phyloP scores from a whole-genome alignment of 2,113 vertebrate genomes.

The Passer domesticus region DNA sequence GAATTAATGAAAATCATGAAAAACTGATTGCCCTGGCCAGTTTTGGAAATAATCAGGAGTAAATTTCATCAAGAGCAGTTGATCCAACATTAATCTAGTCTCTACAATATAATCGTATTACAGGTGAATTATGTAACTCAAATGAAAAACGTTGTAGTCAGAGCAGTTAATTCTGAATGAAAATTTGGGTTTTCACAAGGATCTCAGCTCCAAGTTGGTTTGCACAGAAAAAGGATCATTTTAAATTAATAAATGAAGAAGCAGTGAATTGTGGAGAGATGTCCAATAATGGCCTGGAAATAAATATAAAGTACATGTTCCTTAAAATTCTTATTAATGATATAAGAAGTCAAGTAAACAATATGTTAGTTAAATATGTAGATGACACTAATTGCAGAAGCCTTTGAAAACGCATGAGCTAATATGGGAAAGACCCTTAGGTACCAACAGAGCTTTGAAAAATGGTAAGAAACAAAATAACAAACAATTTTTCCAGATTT shows the following conservation, averaged over 20 bases:
- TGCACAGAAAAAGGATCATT: neutral
- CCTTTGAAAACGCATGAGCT: neutral
- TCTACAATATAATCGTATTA: neutral
- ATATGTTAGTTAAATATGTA: neutral
- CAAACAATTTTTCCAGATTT: neutral
- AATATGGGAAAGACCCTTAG: neutral
- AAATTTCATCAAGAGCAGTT: neutral
- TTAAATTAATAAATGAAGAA: neutral
- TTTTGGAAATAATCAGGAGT: neutral
- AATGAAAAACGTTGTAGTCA: neutral
- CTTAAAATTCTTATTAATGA: neutral
- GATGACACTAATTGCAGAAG: neutral
- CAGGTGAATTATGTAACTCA: neutral
- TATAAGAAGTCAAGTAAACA: neutral
- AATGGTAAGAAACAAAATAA: neutral
- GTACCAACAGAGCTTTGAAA: neutral
- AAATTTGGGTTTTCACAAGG: neutral
- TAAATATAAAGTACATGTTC: neutral
- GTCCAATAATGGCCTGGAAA: neutral
- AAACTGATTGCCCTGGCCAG: neutral
- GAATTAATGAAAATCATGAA: neutral
- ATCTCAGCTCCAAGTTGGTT: neutral
- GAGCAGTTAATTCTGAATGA: neutral
- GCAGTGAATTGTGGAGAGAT: neutral
- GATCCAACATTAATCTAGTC: neutral